Evolutionary conservation across 2,113 vertebrate species (phyloP).

Genomic region (Sapayoa aenigma): DNA sequence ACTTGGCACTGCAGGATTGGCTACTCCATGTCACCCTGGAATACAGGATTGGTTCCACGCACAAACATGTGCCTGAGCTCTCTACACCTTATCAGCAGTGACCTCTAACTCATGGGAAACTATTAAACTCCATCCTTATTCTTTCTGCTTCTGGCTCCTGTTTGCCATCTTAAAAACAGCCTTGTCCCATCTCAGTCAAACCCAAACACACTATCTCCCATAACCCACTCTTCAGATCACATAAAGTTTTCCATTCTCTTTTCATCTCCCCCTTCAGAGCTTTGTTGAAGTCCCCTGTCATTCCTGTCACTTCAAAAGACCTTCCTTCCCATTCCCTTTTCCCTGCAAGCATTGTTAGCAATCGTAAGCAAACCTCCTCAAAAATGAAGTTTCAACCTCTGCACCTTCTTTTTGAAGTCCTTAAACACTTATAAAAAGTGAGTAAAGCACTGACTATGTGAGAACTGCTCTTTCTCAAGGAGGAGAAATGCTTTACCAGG

Average conservation of each 20-base stretch:
- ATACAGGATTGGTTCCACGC: too few species aligned
- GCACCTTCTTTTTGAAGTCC: not conserved
- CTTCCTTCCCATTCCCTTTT: not conserved
- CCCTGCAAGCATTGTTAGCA: not conserved
- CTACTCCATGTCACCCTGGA: too few species aligned
- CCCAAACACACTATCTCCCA: too few species aligned
- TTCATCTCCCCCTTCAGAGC: not conserved
- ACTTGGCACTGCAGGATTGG: too few species aligned
- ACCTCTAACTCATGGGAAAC: too few species aligned
- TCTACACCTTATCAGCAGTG: too few species aligned
- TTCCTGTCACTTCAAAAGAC: not conserved
- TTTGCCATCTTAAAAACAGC: too few species aligned
- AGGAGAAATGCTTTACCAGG: not conserved
- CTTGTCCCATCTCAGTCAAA: too few species aligned
- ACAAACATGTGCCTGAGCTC: too few species aligned
- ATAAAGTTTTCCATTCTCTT: not conserved
- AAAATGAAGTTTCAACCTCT: not conserved
- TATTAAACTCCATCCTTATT: too few species aligned
- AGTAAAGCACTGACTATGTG: not conserved
- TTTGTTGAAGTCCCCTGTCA: not conserved
- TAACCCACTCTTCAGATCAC: not conserved
- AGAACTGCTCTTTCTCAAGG: not conserved
- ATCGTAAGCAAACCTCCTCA: not conserved
- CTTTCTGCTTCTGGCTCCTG: too few species aligned
- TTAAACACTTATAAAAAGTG: not conserved